A percentile compares a stretch with the other conserved stretches of the same genome.
Evolutionary conservation across 2,888 invertebrate genomes (phyloP).

Genomic region (Pyralis farinalis): DNA sequence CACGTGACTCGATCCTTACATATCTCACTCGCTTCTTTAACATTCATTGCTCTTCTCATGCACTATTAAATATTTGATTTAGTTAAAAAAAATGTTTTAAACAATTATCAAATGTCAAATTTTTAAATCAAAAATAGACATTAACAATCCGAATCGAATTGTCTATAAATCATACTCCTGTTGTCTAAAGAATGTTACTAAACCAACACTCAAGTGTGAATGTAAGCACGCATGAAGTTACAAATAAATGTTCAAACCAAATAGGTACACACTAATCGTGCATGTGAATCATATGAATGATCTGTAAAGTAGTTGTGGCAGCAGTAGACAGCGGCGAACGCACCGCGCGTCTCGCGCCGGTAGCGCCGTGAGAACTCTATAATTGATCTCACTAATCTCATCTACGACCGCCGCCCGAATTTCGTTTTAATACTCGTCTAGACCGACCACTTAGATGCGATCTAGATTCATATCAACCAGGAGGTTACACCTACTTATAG

Average conservation of each 20-base stretch:
- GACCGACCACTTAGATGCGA: constrained; percentile 31
- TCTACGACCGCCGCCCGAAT: constrained; percentile 37
- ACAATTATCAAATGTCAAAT: too few relatives aligned
- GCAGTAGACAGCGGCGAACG: constrained; percentile 23
- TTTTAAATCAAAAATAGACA: too few relatives aligned
- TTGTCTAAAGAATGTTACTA: too few relatives aligned
- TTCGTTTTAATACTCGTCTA: constrained; percentile 49
- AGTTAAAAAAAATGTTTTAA: too few relatives aligned
- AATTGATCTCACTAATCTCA: constrained; percentile 71
- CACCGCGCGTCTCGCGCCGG: constrained; percentile 12
- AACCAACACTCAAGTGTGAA: too few relatives aligned
- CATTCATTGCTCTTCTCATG: too few relatives aligned
- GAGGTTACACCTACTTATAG: background rate
- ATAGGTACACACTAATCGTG: constrained; percentile 7
- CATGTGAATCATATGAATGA: constrained; percentile 8
- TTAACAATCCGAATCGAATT: too few relatives aligned
- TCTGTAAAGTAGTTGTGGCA: constrained; percentile 12
- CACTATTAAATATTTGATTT: too few relatives aligned
- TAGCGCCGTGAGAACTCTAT: constrained; percentile 63
- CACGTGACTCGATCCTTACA: too few relatives aligned
- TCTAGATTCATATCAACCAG: constrained; percentile 7
- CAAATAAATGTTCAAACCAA: background rate
- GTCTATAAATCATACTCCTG: too few relatives aligned
- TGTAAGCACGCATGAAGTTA: too few relatives aligned
- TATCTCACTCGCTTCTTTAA: too few relatives aligned